Evolutionary conservation across 2,113 vertebrate genomes (phyloP).

Genomic region (Colossoma macropomum): DNA sequence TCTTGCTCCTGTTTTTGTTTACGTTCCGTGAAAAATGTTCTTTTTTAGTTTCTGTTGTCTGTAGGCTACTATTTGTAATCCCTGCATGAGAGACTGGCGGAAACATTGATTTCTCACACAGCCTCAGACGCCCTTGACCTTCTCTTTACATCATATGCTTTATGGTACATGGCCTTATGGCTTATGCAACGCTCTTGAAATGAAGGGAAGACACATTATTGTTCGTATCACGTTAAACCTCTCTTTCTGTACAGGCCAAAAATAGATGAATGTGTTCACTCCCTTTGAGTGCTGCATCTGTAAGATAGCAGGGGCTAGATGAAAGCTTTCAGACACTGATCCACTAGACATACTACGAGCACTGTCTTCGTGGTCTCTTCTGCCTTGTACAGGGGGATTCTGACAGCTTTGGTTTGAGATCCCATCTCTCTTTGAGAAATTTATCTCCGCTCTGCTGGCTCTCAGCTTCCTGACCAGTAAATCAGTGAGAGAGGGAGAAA

Average conservation of each 20-base stretch:
- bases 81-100: too few species aligned
- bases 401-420: slow-evolving; percentile 13
- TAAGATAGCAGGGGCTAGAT: neutral
- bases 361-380: neutral
- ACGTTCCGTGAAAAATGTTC: too few species aligned
- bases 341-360: neutral
- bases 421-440: neutral
- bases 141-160: neutral
- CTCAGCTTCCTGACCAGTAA: neutral
- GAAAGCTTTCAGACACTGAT: neutral
- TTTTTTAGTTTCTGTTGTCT: too few species aligned
- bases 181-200: neutral
- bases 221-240: neutral
- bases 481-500: neutral
- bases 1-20: too few species aligned
- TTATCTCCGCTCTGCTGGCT: neutral
- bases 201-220: neutral
- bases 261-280: neutral
- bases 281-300: neutral
- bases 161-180: neutral
- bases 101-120: too few species aligned
- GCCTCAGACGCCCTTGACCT: neutral
- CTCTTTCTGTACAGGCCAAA: neutral
- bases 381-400: neutral
- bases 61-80: too few species aligned